Conservation (phyloP, 2,113 vertebrate genomes). For the Cynocephalus volans region DNA sequence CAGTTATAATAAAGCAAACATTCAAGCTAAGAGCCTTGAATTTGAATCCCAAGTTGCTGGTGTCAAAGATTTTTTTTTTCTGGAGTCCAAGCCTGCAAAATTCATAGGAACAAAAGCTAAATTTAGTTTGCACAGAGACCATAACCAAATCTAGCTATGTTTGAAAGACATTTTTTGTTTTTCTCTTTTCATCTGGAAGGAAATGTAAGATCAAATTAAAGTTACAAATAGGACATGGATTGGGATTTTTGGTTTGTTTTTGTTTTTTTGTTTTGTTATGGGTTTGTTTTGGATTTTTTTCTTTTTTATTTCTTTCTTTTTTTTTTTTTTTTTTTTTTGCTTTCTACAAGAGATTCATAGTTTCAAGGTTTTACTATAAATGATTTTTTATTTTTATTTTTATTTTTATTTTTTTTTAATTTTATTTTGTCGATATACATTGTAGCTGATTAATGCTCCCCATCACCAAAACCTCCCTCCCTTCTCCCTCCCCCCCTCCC, state of each 20-base stretch:
- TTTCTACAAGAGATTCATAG: background rate
- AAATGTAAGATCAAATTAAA: background rate
- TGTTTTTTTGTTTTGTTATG: background rate
- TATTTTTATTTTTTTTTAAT: too few species aligned
- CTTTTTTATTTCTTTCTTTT: too few species aligned
- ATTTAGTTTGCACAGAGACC: background rate
- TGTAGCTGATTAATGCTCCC: too few species aligned
- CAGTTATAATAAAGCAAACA: background rate
- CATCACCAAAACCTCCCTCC: too few species aligned
- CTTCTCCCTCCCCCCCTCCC: too few species aligned
- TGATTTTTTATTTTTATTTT: too few species aligned
- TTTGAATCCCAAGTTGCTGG: background rate
- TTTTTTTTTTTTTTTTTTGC: background rate
- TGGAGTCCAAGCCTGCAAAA: background rate
- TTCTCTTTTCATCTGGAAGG: background rate
- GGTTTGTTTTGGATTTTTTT: too few species aligned
- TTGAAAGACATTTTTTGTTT: background rate
- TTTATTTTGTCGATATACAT: too few species aligned
- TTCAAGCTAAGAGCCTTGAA: background rate
- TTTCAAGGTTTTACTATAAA: background rate
- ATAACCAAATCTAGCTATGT: background rate
- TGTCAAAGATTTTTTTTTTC: background rate
- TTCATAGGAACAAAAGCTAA: background rate
- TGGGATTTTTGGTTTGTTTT: background rate
- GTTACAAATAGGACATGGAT: background rate